These are phyloP conservation scores for Wiebesia pumilae DNA, from an alignment of 1,140 invertebrate species.

Conservation along the genomic window DNA sequence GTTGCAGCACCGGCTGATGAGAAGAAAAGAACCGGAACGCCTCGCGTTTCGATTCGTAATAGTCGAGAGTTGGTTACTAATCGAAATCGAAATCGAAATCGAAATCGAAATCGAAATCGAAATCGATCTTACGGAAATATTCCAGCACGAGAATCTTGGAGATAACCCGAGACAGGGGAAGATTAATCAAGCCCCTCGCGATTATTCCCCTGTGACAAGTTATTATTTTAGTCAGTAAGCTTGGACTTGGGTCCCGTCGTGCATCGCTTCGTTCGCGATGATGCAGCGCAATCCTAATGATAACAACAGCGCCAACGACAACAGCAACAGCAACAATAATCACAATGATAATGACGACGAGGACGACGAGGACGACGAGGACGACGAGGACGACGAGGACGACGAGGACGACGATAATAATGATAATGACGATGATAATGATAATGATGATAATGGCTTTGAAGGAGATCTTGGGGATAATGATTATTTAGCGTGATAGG, in stretches of 20 bases:
- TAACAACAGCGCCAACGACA: background rate
- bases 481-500: constrained; percentile 36
- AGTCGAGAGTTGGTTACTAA: constrained; percentile 8
- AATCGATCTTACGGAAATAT: constrained; percentile 26
- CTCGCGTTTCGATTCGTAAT: background rate
- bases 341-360: background rate
- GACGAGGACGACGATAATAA: background rate
- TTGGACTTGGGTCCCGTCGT: background rate
- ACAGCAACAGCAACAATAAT: background rate
- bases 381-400: background rate
- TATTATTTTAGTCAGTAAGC: constrained; percentile 26
- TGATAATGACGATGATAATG: background rate
- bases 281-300: background rate
- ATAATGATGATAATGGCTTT: background rate
- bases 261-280: background rate
- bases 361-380: background rate
- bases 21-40: background rate
- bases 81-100: constrained; percentile 31
- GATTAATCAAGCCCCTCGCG: constrained; percentile 18
- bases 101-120: constrained; percentile 31
- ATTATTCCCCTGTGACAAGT: constrained; percentile 25
- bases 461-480: constrained; percentile 14
- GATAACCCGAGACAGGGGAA: background rate
- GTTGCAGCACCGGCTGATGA: background rate
- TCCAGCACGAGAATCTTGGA: background rate